Base-by-base conservation (phyloP, 2,888 invertebrate species). In the Phalera bucephala region DNA sequence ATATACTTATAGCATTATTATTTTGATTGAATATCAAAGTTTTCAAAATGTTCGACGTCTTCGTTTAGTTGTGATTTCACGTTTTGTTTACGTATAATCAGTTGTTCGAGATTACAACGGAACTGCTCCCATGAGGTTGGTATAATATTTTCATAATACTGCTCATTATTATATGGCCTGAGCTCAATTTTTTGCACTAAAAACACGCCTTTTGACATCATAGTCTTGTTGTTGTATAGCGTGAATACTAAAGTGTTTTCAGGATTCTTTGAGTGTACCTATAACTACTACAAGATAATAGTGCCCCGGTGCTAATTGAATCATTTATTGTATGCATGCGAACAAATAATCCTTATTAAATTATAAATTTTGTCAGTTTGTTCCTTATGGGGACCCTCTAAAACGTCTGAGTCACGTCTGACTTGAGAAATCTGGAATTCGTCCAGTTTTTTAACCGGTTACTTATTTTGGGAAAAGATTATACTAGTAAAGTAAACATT, bases 191-290 rank as follows among this genome's bases (percentile, higher is more conserved):
- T 48, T 58, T 44, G 36, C 31, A 38, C 45, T 38, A 44, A 65
- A 60, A 54, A 62, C 48, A 45, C 50, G 52, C 55, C 59, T 49
- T 54, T 63, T 52, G 55, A 60, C 45, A 61, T 45, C 48, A 45
- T 52, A 40, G 33, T 32, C 25, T 40, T 39, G 23, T 33, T 37
- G 26, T 41, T n/a, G n/a, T n/a, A n/a, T n/a, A n/a, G 41, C 45
- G 43, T 48, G 45, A 54, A 36, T 50, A 35, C 46, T 42, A 41
- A 37, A 50, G 41, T n/a, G n/a, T n/a, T n/a, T n/a, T n/a, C n/a
- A n/a, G n/a, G n/a, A n/a, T n/a, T n/a, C n/a, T n/a, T n/a, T n/a
- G n/a, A n/a, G n/a, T 47, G 40, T 31, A 19, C 10, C 12, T 30
- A 28, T 36, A 44, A 37, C 26, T 40, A 38, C 37, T n/a, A 47